Evolutionary conservation across 92 coral and sea anemone species (phyloP).

Genomic region (Heteractis magnifica): DNA sequence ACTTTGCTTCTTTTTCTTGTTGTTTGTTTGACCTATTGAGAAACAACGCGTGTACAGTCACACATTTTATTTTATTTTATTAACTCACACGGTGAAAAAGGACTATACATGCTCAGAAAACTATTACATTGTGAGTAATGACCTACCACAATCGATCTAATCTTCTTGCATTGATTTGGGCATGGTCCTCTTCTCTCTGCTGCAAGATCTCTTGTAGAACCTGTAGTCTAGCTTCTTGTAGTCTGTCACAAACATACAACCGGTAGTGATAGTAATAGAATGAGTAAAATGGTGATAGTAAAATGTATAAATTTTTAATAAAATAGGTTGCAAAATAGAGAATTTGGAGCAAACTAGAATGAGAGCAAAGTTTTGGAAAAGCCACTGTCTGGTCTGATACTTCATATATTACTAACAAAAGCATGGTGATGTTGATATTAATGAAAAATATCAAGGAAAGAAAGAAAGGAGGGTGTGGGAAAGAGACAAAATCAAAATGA

Average conservation of each 20-base stretch:
- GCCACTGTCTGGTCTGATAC: no score
- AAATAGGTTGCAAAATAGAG: no score
- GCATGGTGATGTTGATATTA: no score
- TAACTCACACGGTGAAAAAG: neutral
- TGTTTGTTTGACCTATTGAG: conserved; percentile 84
- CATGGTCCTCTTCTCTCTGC: conserved; percentile 93
- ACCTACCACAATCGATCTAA: conserved; percentile 92
- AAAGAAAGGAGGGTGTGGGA: neutral
- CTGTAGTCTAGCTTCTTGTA: conserved; percentile 92
- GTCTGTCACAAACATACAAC: conserved; percentile 28
- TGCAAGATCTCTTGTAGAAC: conserved; percentile 88
- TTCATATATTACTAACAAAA: no score
- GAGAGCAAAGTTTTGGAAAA: no score
- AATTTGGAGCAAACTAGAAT: no score
- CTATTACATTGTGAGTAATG: neutral
- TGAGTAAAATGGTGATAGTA: neutral
- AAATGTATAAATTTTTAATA: no score
- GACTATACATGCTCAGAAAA: neutral
- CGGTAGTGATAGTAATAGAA: neutral
- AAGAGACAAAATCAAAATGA: neutral
- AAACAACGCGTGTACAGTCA: no score
- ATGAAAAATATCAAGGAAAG: neutral
- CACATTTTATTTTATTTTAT: no score
- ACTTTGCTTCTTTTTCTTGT: conserved; percentile 86
- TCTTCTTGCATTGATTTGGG: conserved; percentile 81